Evolutionary conservation across 2,113 vertebrate species (phyloP).

Genomic region (Guaruba guarouba): DNA sequence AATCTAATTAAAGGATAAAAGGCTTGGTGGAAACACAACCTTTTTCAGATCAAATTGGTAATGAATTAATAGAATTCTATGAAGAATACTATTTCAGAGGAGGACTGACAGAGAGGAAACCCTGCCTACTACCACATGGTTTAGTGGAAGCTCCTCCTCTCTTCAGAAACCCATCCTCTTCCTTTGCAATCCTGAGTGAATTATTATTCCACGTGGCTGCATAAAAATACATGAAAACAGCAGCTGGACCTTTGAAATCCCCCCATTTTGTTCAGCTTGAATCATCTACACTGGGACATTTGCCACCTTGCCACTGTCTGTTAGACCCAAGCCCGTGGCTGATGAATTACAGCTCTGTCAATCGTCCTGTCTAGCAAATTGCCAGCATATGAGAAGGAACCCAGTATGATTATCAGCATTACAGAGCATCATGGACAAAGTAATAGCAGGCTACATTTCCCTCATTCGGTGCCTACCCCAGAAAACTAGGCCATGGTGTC

Average conservation of each 20-base stretch:
- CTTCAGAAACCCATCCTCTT: background rate
- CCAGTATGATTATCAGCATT: background rate
- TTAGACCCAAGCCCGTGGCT: background rate
- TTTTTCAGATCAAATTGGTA: conserved; percentile 9
- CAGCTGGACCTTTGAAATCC: background rate
- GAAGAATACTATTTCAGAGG: background rate
- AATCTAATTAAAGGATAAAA: conserved; percentile 55
- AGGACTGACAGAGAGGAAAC: background rate
- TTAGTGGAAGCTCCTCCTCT: background rate
- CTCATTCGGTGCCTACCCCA: background rate
- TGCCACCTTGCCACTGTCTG: background rate
- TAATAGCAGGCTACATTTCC: background rate
- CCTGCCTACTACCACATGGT: accelerated
- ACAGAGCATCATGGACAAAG: background rate
- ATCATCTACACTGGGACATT: background rate
- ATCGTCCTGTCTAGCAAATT: background rate
- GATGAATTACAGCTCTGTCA: conserved; percentile 30
- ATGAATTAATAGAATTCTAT: conserved; percentile 12
- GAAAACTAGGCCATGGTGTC: conserved; percentile 43
- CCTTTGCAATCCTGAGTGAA: background rate
- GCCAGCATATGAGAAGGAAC: background rate
- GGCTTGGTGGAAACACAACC: conserved; percentile 10
- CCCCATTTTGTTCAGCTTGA: accelerated
- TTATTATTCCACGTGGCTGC: background rate
- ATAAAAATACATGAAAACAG: background rate